Conservation (phyloP, 2,797 vertebrate species). For the Danio albolineatus region DNA sequence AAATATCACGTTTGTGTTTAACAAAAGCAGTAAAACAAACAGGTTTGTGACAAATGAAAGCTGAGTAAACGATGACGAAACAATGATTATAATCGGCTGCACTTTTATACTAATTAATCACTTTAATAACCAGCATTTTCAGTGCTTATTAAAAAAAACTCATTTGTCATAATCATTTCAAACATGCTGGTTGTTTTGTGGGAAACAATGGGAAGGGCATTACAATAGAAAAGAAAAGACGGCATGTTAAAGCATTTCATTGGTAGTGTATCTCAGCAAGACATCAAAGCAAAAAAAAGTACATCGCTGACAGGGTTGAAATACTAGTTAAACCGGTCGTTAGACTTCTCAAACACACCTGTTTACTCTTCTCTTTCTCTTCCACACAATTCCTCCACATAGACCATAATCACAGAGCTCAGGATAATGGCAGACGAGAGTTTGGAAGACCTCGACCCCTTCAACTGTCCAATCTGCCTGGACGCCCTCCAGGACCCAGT, state of each 20-base stretch:
- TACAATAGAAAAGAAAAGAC: background rate
- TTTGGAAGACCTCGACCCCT: slow-evolving; percentile 18
- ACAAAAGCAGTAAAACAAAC: no score
- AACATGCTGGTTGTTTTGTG: no score
- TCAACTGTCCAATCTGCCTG: slow-evolving; percentile 52
- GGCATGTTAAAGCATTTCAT: background rate
- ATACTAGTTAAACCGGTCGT: slow-evolving; percentile 43
- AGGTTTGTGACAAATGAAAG: no score
- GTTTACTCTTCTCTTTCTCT: background rate
- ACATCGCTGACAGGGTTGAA: slow-evolving; percentile 4
- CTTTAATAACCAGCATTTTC: no score
- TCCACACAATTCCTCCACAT: background rate
- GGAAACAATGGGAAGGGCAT: background rate
- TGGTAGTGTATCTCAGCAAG: background rate
- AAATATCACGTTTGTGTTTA: no score
- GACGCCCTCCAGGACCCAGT: slow-evolving; percentile 48
- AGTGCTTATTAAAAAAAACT: no score
- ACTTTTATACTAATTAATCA: no score
- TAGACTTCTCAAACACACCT: slow-evolving; percentile 5
- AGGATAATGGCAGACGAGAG: slow-evolving; percentile 29
- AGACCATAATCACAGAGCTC: slow-evolving; percentile 25
- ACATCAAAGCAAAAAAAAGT: background rate
- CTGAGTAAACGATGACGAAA: no score
- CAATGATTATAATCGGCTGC: no score
- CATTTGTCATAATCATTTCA: no score